Percentiles rank a stretch among this genome's conserved stretches.
Evolutionary conservation across 2,113 vertebrate genomes (phyloP).

Genomic region (Spheniscus mendiculus): DNA sequence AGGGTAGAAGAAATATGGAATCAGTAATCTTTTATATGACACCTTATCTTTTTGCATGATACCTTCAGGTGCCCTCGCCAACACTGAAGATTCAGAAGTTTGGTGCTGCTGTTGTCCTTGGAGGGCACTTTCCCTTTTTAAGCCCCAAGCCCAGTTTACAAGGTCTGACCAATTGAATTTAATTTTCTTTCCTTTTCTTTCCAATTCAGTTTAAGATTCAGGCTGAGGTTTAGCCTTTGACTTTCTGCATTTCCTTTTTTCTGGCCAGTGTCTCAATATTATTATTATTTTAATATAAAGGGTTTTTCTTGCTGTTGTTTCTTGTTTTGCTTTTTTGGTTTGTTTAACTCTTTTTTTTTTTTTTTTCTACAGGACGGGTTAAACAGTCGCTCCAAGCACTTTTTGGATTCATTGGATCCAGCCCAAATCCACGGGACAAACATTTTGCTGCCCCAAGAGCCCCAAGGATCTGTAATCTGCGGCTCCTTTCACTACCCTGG

Average conservation of each 20-base stretch:
- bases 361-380: background rate
- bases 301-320: background rate
- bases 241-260: background rate
- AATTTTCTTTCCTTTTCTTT: background rate
- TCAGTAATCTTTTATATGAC: background rate
- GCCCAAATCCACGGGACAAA: slow-evolving; percentile 12
- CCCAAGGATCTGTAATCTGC: background rate
- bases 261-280: background rate
- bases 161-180: background rate
- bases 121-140: background rate
- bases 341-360: background rate
- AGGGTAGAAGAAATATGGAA: background rate
- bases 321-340: background rate
- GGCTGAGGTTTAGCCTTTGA: background rate
- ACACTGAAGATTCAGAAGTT: background rate
- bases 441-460: background rate
- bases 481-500: slow-evolving; percentile 8
- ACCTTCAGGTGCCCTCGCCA: background rate
- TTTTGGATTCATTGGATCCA: background rate
- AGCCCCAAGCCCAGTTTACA: background rate
- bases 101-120: background rate
- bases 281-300: background rate
- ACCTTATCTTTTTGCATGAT: background rate
- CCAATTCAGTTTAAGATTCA: background rate
- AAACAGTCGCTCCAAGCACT: background rate